A percentile compares a stretch with the other conserved stretches of the same genome.
Conservation (phyloP, 2,113 vertebrate species). For the Actenoides lindsayi region DNA sequence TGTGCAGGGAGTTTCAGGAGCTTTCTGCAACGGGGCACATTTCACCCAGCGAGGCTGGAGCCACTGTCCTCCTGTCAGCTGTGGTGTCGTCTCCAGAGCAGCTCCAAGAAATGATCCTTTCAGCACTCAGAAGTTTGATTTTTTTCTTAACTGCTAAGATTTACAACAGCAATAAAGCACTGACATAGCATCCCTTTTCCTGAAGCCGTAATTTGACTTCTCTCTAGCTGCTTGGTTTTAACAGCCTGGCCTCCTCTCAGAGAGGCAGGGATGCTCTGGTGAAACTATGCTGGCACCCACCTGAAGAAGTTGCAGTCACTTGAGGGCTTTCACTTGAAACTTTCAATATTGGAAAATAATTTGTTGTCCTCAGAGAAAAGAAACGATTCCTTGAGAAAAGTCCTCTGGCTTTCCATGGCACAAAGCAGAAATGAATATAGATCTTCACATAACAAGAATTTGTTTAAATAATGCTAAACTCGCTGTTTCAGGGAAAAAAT, state of each 20-base stretch:
- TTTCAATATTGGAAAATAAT: neutral
- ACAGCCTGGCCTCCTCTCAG: neutral
- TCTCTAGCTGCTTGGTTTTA: neutral
- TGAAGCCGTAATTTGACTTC: neutral
- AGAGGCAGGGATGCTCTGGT: neutral
- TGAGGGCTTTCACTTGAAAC: neutral
- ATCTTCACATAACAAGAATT: neutral
- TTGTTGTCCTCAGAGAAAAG: neutral
- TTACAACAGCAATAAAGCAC: constrained; percentile 27
- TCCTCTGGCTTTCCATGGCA: neutral
- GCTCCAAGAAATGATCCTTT: neutral
- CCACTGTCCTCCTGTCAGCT: neutral
- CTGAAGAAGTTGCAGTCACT: neutral
- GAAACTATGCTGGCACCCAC: fast-evolving
- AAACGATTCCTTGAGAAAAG: neutral
- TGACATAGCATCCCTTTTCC: neutral
- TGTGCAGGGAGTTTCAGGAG: neutral
- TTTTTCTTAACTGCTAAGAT: constrained; percentile 52
- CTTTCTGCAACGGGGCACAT: neutral
- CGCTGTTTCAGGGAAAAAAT: neutral
- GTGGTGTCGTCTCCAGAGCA: neutral
- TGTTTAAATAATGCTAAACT: neutral
- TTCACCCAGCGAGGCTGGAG: neutral
- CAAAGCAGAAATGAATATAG: neutral
- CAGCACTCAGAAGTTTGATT: neutral